phyloP scores from a whole-genome alignment of 2,888 invertebrate genomes.

The Meloe dianella region DNA sequence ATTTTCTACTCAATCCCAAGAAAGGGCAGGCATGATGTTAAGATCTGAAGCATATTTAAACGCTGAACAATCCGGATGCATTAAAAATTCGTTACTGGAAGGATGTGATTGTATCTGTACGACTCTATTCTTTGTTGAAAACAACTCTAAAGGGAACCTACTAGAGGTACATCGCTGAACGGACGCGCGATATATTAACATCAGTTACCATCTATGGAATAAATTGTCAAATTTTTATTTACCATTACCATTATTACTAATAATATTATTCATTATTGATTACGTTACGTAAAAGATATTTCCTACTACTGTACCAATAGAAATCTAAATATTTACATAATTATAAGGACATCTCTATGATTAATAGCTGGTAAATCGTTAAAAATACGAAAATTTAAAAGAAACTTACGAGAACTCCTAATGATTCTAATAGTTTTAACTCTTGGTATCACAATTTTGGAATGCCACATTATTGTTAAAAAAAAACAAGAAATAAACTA shows the following conservation, averaged over 20 bases:
- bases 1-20: too few relatives aligned
- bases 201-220: neutral
- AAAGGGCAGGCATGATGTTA: too few relatives aligned
- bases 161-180: neutral
- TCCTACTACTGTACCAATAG: slow-evolving; percentile 1
- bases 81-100: too few relatives aligned
- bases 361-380: neutral
- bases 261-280: too few relatives aligned
- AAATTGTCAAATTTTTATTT: neutral
- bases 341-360: neutral
- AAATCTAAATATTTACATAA: slow-evolving; percentile 6
- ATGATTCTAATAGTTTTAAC: slow-evolving; percentile 21
- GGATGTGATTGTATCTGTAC: too few relatives aligned
- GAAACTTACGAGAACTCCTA: slow-evolving; percentile 21
- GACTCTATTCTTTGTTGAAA: too few relatives aligned
- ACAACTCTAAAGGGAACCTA: neutral
- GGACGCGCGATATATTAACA: neutral
- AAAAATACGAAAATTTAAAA: neutral
- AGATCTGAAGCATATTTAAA: too few relatives aligned
- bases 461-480: slow-evolving; percentile 23
- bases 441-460: slow-evolving; percentile 25
- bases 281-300: neutral
- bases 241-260: neutral
- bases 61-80: too few relatives aligned
- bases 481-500: slow-evolving; percentile 15